Base-by-base conservation (phyloP, 2,888 invertebrate genomes). In the Papilio gigon region DNA sequence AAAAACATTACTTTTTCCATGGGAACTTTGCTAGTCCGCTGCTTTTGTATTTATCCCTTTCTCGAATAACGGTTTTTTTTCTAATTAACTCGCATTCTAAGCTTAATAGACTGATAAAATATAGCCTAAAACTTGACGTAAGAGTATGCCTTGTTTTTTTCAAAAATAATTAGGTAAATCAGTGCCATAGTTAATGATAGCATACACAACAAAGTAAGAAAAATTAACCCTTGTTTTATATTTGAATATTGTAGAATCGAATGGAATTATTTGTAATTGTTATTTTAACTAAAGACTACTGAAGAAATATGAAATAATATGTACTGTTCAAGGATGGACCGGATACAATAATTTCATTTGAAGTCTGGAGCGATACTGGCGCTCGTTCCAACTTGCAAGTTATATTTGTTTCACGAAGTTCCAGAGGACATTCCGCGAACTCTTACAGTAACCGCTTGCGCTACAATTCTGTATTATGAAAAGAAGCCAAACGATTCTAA, bases 361-460 rank as follows among this genome's bases (percentile, higher is more conserved):
- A 64, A 71, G 66, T 40, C 14, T 58, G 33, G 20, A 60, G 50
- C 37, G 63, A 42, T 40, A 60, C 65, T 42, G 69, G 11, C 63
- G 47, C 67, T 65, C 66, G 56, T 66, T 65, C 56, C 56, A 71
- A 67, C 66, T 72, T 56, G 14, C 17, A 60, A 70, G 67, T 65
- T 42, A 70, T 70, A 58, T 65, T 70, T 65, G 65, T 71, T 71
- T 60, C n/a, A 17, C 53, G 37, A 66, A 66, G 65, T 71, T 68
- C 59, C 27, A 40, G 37, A 44, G 40, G 35, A 64, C 37, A 59
- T 59, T 50, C 70, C 60, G 14, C 47, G 42, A 66, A 67, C 14
- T 64, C 50, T 14, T 68, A 61, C 42, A 67, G 40, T 44, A 65
- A 62, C 67, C 56, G 56, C 56, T 56, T 53, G 42, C 11, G 65